Conservation (phyloP, 2,797 vertebrate genomes). For the Coregonus sp. region DNA sequence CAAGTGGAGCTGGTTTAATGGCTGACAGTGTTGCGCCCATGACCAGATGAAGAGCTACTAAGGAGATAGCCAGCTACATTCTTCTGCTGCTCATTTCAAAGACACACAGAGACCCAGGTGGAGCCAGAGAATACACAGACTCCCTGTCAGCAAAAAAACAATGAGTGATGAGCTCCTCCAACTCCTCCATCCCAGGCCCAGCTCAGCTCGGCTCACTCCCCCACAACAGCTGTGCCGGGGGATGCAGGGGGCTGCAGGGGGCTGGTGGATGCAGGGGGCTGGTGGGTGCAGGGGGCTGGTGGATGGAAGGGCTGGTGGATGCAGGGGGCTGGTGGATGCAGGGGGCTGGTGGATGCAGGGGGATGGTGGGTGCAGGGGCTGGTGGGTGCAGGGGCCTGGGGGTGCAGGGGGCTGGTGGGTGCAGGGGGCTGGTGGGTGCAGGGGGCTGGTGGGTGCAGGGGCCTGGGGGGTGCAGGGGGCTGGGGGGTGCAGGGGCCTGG, state of each 20-base stretch:
- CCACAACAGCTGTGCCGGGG: neutral
- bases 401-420: no score
- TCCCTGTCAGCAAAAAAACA: neutral
- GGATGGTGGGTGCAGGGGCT: no score
- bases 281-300: no score
- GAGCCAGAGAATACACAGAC: neutral
- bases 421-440: no score
- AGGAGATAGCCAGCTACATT: neutral
- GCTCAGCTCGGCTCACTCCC: neutral
- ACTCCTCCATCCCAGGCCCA: neutral
- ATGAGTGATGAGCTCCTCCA: conserved; percentile 5
- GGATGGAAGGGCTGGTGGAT: no score
- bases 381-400: no score
- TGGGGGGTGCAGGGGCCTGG: no score
- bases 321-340: no score
- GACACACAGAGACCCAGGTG: neutral
- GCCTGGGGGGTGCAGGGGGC: no score
- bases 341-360: no score
- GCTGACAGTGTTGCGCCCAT: neutral
- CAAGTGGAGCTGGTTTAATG: neutral
- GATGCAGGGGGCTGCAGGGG: neutral
- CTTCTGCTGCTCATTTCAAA: neutral
- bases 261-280: no score
- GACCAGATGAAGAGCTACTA: neutral
- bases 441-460: no score